phyloP scores from a whole-genome alignment of 2,888 invertebrate genomes.

The Apotomis betuletana region DNA sequence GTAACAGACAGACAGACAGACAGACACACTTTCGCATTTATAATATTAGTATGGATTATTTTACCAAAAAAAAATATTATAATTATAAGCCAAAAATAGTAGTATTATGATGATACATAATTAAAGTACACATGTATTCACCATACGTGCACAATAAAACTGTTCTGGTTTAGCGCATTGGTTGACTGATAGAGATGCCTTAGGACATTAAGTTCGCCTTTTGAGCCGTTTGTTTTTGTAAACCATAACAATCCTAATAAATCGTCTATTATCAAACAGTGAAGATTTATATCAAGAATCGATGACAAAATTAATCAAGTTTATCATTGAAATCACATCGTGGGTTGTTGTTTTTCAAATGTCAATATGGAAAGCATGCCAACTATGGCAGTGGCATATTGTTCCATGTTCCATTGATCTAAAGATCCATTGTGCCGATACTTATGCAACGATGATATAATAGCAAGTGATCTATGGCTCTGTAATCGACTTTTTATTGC shows the following conservation, averaged over 20 bases:
- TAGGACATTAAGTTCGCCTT: too few relatives aligned
- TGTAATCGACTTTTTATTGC: slow-evolving; percentile 16
- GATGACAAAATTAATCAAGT: slow-evolving; percentile 32
- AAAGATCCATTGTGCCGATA: slow-evolving; percentile 35
- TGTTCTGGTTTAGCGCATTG: too few relatives aligned
- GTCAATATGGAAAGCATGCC: slow-evolving; percentile 30
- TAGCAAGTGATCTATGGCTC: slow-evolving; percentile 33
- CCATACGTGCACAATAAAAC: too few relatives aligned
- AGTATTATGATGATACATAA: too few relatives aligned
- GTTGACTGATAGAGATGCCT: too few relatives aligned
- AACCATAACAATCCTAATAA: neutral
- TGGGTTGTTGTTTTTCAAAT: slow-evolving; percentile 36
- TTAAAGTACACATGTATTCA: too few relatives aligned
- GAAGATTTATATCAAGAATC: slow-evolving; percentile 4
- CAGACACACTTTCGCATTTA: too few relatives aligned
- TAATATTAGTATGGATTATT: too few relatives aligned
- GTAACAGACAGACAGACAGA: too few relatives aligned
- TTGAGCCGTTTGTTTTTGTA: neutral
- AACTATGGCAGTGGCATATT: slow-evolving; percentile 10
- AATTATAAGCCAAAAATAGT: too few relatives aligned
- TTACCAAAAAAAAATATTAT: too few relatives aligned
- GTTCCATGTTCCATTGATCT: slow-evolving; percentile 31
- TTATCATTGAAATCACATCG: slow-evolving; percentile 29
- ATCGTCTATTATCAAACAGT: neutral
- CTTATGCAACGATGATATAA: slow-evolving; percentile 40